These are phyloP conservation scores for Campylorhamphus procurvoides DNA, from an alignment of 2,113 vertebrate species.

Conservation along the genomic window DNA sequence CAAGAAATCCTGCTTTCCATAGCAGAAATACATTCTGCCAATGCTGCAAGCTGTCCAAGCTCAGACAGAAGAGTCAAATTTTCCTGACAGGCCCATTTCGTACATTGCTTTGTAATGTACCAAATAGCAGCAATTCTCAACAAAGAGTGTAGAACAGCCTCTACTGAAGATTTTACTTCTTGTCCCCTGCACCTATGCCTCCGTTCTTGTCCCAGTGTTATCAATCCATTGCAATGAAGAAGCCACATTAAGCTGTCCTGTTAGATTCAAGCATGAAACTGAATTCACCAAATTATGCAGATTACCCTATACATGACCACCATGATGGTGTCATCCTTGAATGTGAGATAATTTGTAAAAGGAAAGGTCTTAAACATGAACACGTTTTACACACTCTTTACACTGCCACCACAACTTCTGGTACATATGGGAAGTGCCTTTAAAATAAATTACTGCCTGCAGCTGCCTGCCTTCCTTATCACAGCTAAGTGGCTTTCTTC, in stretches of 20 bases:
- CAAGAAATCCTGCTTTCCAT: neutral
- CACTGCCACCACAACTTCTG: neutral
- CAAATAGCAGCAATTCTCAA: neutral
- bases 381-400: neutral
- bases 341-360: neutral
- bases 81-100: neutral
- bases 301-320: neutral
- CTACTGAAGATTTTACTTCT: neutral
- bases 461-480: neutral
- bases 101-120: too few relatives aligned
- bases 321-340: neutral
- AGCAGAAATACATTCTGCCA: neutral
- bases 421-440: neutral
- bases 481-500: neutral
- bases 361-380: neutral
- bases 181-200: fast-evolving
- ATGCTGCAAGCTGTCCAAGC: neutral
- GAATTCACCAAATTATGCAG: neutral
- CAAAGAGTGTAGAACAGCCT: neutral
- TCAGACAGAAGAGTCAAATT: neutral
- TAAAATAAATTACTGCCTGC: neutral
- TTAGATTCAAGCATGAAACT: neutral
- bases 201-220: fast-evolving
- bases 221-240: neutral
- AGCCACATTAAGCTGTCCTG: neutral